Conservation (phyloP, 53 echinoderm and acorn worm genomes). For the Apostichopus leukothele region DNA sequence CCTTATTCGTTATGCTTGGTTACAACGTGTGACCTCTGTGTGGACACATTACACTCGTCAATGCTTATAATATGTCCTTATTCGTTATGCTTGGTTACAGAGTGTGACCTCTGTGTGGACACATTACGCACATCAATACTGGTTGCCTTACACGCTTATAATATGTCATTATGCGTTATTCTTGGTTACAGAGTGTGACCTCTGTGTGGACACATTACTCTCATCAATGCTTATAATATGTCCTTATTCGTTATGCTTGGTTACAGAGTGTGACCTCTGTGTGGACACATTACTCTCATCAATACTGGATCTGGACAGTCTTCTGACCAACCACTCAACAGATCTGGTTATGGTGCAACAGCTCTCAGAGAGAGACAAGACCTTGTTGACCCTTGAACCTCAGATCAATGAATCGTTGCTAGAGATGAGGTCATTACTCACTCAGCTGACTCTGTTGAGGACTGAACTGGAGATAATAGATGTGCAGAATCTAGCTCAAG, state of each 20-base stretch:
- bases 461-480: constrained; percentile 60
- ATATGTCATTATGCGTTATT: no score
- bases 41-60: constrained; percentile 78
- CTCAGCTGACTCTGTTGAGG: constrained; percentile 56
- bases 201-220: constrained; percentile 54
- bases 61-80: constrained; percentile 2
- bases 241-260: no score
- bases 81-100: no score
- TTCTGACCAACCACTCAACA: constrained; percentile 54
- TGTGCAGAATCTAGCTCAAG: background rate
- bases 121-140: no score
- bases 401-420: constrained; percentile 55
- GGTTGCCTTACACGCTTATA: no score
- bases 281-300: constrained; percentile 86
- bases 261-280: constrained; percentile 88
- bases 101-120: no score
- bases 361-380: constrained; percentile 65
- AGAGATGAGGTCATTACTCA: constrained; percentile 52
- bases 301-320: constrained; percentile 53
- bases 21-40: constrained; percentile 86
- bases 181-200: no score
- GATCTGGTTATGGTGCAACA: constrained; percentile 54
- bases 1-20: no score
- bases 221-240: no score
- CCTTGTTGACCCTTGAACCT: constrained; percentile 65